Evolutionary conservation across 2,888 invertebrate species (phyloP).

Genomic region (Hydropsyche betteni): DNA sequence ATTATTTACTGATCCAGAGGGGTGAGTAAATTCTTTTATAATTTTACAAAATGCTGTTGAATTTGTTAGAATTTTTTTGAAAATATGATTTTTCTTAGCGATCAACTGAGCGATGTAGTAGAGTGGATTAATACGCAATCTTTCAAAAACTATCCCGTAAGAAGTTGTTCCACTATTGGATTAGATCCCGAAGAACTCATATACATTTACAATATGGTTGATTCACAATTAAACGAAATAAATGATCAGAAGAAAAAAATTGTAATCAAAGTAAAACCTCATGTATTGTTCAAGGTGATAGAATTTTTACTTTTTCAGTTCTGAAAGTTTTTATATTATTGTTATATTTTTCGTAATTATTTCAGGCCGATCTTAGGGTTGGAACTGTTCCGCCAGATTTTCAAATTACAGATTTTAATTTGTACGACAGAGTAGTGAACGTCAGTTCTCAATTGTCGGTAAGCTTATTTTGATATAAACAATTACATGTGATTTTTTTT

Average conservation of each 20-base stretch:
- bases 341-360: background rate
- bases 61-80: background rate
- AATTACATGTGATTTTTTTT: constrained; percentile 6
- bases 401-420: constrained; percentile 68
- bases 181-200: constrained; percentile 73
- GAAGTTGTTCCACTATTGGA: constrained; percentile 75
- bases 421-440: constrained; percentile 88
- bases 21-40: too few relatives aligned
- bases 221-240: constrained; percentile 57
- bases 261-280: constrained; percentile 82
- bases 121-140: constrained; percentile 80
- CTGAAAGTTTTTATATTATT: constrained; percentile 11
- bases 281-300: constrained; percentile 75
- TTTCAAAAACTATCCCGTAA: constrained; percentile 68
- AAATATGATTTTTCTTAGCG: constrained; percentile 52
- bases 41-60: constrained; percentile 13
- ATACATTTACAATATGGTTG: constrained; percentile 58
- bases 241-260: constrained; percentile 62
- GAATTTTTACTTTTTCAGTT: background rate
- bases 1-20: too few relatives aligned
- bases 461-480: constrained; percentile 40
- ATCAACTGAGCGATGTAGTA: constrained; percentile 64
- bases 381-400: constrained; percentile 74
- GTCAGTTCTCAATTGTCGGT: constrained; percentile 76
- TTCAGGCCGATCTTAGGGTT: constrained; percentile 64